Evolutionary conservation across 2,113 vertebrate species (phyloP).

Genomic region (Anseranas semipalmata): DNA sequence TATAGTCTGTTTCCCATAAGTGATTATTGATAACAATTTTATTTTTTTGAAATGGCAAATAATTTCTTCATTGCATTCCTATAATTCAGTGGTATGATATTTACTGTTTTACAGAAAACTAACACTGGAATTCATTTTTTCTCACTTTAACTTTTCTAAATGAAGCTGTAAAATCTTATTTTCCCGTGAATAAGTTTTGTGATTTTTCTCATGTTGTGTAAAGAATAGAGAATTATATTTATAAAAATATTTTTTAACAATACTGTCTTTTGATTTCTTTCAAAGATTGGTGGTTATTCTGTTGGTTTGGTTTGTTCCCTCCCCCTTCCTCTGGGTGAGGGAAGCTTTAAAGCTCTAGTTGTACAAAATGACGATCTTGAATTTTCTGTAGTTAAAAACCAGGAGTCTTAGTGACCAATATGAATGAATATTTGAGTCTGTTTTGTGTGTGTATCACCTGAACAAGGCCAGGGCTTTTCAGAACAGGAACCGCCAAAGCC

Average conservation of each 20-base stretch:
- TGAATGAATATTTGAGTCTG: too few relatives aligned
- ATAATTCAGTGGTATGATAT: neutral
- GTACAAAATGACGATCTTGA: neutral
- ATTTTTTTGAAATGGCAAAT: neutral
- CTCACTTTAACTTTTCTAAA: constrained; percentile 7
- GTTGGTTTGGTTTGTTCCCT: neutral
- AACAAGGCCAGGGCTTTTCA: neutral
- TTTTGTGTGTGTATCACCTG: neutral
- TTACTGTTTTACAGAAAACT: neutral
- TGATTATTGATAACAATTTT: neutral
- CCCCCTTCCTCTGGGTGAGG: neutral
- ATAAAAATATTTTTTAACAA: constrained; percentile 1
- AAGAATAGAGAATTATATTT: constrained; percentile 31
- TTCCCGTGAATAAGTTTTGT: neutral
- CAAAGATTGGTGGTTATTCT: neutral
- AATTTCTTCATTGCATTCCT: neutral
- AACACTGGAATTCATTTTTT: constrained; percentile 19
- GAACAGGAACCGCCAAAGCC: neutral
- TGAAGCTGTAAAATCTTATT: neutral
- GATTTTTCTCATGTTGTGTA: neutral
- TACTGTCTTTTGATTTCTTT: neutral
- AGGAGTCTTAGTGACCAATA: too few relatives aligned
- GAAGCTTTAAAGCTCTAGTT: neutral
- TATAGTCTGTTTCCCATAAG: neutral
- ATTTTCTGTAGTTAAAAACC: neutral